Evolutionary conservation across 2,797 vertebrate genomes (phyloP), one percentile per base, ranked within the genome.

Genomic region (Sus cebifrons): DNA sequence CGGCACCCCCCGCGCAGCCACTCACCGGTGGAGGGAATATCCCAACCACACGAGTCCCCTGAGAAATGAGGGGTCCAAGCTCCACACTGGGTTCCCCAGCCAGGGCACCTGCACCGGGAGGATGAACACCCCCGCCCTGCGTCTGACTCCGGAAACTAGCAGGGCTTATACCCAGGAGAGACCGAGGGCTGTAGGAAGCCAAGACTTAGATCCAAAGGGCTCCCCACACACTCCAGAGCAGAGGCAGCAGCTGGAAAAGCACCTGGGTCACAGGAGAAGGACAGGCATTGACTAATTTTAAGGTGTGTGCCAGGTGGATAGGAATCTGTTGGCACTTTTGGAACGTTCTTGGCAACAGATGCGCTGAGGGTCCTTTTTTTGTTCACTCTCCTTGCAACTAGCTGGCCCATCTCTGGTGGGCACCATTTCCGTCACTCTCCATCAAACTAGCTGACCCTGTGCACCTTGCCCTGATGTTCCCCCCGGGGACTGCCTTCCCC

Each of bases 51-150:
- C 36, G 29, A 56, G 52, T 3, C 52, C 49, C 27, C 5, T 5
- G 1, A 56, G 74, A 18, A 14, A 8, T 23, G 9, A 77, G 18
- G 74, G n/a, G 74, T 56, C 52, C 1, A 1, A 14, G 29, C 52
- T 18, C 10, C 74, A 77, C 29, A 4, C 4, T 17, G 3, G 74
- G 5, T 13, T 14, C 29, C 17, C 20, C 11, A 0, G 0, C 17
- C 8, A 10, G 3, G 29, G 52, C 74, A 77, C 13, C 74, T 56
- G 29, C 29, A 29, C 73, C 52, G 21, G 52, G 29, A n/a, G 74
- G 7, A 56, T 32, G 3, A 56, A 4, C 52, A 27, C 36, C 36
- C 6, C 49, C 27, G 29, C 1, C 25, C 40, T 11, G 2, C 10
- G 49, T 32, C 29, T 77, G 52, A 77, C 49, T 54, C 54, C 13